Evolutionary conservation across 1,140 invertebrate genomes (phyloP).

Genomic region (Nasonia giraulti): DNA sequence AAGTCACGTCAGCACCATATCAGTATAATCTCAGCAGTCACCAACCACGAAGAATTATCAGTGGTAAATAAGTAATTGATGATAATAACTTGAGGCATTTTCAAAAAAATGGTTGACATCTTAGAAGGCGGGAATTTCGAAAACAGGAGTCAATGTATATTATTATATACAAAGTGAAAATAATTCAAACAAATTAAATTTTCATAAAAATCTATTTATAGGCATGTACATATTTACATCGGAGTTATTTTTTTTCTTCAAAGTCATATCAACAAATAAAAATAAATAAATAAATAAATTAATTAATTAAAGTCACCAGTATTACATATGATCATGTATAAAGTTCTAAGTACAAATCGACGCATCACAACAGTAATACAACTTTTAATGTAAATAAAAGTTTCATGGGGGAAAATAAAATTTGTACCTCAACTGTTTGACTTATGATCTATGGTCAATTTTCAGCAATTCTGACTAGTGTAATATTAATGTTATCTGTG

Average conservation of each 20-base stretch:
- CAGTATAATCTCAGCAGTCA: not conserved
- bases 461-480: constrained; percentile 37
- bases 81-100: too few relatives aligned
- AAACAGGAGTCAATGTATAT: not conserved
- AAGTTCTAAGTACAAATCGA: constrained; percentile 30
- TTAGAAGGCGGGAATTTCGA: constrained; percentile 28
- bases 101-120: not conserved
- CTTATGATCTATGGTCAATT: constrained; percentile 9
- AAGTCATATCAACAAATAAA: not conserved
- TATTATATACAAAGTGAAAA: not conserved
- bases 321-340: constrained; percentile 7
- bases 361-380: constrained; percentile 42
- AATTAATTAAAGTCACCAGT: constrained; percentile 32
- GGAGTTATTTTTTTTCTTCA: not conserved
- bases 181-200: constrained; percentile 14
- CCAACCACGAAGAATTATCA: too few relatives aligned
- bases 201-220: constrained; percentile 15
- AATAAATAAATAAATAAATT: constrained; percentile 47
- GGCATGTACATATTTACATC: constrained; percentile 12
- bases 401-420: constrained; percentile 8
- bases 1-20: constrained; percentile 9
- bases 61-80: too few relatives aligned
- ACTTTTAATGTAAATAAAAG: constrained; percentile 4
- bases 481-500: constrained; percentile 67
- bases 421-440: constrained; percentile 3